Conservation (phyloP, 2,113 vertebrate species). For the Chroicocephalus ridibundus region DNA sequence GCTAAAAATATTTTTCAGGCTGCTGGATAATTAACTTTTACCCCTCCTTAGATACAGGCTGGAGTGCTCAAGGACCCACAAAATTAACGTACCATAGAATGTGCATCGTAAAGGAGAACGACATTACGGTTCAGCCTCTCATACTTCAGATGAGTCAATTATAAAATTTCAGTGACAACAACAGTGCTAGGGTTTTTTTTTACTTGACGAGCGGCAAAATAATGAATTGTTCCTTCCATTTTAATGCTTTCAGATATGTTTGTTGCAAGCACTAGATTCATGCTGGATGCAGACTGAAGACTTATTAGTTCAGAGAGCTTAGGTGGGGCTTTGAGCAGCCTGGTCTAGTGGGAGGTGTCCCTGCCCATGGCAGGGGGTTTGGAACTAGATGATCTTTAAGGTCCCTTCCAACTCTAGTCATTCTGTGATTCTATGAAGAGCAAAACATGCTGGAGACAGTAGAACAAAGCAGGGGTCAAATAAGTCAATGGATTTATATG, state of each 20-base stretch:
- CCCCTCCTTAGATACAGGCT: neutral
- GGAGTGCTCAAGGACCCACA: neutral
- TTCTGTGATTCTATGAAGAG: neutral
- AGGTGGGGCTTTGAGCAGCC: neutral
- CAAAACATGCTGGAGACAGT: neutral
- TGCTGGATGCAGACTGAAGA: neutral
- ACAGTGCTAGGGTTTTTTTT: neutral
- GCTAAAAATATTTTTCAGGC: neutral
- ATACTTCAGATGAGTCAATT: neutral
- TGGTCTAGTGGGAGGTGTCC: neutral
- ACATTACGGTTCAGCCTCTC: neutral
- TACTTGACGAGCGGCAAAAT: neutral
- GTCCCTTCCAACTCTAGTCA: neutral
- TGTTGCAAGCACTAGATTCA: neutral
- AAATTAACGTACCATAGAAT: neutral
- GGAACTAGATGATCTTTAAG: neutral
- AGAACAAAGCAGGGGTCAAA: neutral
- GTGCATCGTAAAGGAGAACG: neutral
- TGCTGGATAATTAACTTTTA: neutral
- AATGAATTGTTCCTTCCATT: neutral
- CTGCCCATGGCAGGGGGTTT: neutral
- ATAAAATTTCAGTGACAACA: neutral
- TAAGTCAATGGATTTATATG: neutral
- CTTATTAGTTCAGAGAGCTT: neutral
- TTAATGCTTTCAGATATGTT: neutral